Conservation (phyloP, 2,797 vertebrate genomes). For the Diplodus sargus region DNA sequence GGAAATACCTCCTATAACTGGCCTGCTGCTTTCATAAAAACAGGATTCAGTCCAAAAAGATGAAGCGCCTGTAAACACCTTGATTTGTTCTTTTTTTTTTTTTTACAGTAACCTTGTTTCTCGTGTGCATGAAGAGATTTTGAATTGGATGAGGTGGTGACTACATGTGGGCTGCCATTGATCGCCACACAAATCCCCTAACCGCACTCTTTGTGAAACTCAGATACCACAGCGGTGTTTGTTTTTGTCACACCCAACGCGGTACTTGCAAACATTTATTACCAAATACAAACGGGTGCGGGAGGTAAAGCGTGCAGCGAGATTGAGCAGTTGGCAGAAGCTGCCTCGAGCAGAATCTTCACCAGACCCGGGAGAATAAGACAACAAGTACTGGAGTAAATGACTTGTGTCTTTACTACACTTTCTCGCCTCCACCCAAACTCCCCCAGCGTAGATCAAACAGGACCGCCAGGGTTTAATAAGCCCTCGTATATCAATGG, state of each 20-base stretch:
- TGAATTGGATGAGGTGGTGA: slow-evolving; percentile 38
- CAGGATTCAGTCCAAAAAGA: slow-evolving; percentile 21
- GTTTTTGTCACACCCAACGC: slow-evolving; percentile 69
- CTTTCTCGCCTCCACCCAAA: slow-evolving; percentile 61
- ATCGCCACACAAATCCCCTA: slow-evolving; percentile 57
- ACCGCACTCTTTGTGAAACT: slow-evolving; percentile 59
- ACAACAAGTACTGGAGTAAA: slow-evolving; percentile 74
- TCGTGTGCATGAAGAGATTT: slow-evolving; percentile 26
- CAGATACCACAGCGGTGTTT: slow-evolving; percentile 59
- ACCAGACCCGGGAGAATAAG: slow-evolving; percentile 70
- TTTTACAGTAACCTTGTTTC: slow-evolving; percentile 16
- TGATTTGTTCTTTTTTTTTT: slow-evolving; percentile 28
- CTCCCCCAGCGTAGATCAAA: slow-evolving; percentile 71
- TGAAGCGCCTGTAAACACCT: slow-evolving; percentile 27
- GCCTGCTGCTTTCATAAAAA: slow-evolving; percentile 33
- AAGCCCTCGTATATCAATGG: slow-evolving; percentile 77
- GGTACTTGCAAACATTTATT: slow-evolving; percentile 63
- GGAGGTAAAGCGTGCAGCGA: slow-evolving; percentile 55
- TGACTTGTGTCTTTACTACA: slow-evolving; percentile 78
- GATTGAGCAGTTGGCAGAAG: slow-evolving; percentile 65
- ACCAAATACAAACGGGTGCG: slow-evolving; percentile 54
- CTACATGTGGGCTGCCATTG: slow-evolving; percentile 48
- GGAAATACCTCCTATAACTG: slow-evolving; percentile 25
- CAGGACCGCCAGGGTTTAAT: slow-evolving; percentile 73
- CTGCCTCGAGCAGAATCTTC: slow-evolving; percentile 72